A percentile compares a stretch with the other conserved stretches of the same genome.
phyloP scores from a whole-genome alignment of 1,140 invertebrate genomes.

The Bombyx mori region ASM3026992v2 NC_085122.1:450001-450500 shows the following conservation, averaged over 20 bases:
- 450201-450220: neutral
- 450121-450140: conserved; percentile 23
- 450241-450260: neutral
- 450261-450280: neutral
- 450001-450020: conserved; percentile 78
- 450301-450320: no score
- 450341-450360: no score
- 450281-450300: no score
- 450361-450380: no score
- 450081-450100: conserved; percentile 85
- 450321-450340: no score
- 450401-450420: neutral
- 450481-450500: no score
- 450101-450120: conserved; percentile 71
- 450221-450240: neutral
- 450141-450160: no score
- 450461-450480: no score
- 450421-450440: neutral
- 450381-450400: no score
- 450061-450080: conserved; percentile 86
- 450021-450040: conserved; percentile 77
- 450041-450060: conserved; percentile 89
- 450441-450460: no score
- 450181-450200: no score
- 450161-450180: no score